Evolutionary conservation across 2,797 vertebrate species (phyloP), one percentile per base, ranked within the genome.

Genomic region (Craterocephalus amniculus): DNA sequence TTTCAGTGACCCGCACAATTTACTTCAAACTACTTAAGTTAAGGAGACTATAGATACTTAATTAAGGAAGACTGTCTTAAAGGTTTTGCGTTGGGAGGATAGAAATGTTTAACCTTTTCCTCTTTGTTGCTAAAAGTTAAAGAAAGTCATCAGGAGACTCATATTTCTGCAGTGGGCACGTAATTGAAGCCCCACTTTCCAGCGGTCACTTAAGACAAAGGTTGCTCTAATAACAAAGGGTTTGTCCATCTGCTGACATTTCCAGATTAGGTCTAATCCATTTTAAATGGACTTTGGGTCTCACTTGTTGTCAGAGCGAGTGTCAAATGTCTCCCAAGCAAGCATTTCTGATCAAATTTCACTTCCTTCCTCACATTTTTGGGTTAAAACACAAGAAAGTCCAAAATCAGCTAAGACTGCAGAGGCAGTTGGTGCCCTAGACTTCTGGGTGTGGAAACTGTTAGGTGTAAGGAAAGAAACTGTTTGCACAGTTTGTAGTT

Each of bases 321-420:
- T 48, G 54, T 87, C 78, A 60, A 36, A 81, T 83, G 77, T 85
- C 78, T 80, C 36, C 52, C 72, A 51, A 67, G 49, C 79, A 72
- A 86, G 86, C 83, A 74, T 55, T 81, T 74, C 66, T 18, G 74
- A 85, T 86, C 79, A 58, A 22, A 60, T 80, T 87, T 86, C 80
- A 72, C 81, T 59, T 60, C 61, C 54, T 27, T 8, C 55, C 73
- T 71, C 72, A 72, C 70, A 35, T 76, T 82, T 38, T 45, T 58
- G 26, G 24, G 45, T 77, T 51, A 34, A 68, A 70, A 76, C 38
- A 57, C 58, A 10, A 31, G 43, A 76, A 76, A 61, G 51, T 62
- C 74, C 0, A 10, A 72, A 72, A 80, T 79, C 62, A 62, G 78
- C 65, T 14, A 63, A 76, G 65, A 10, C 54, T 67, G 63, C 67